These are phyloP conservation scores for Glaucopsyche alexis DNA, from an alignment of 2,888 invertebrate species.

Conservation along the genomic window DNA sequence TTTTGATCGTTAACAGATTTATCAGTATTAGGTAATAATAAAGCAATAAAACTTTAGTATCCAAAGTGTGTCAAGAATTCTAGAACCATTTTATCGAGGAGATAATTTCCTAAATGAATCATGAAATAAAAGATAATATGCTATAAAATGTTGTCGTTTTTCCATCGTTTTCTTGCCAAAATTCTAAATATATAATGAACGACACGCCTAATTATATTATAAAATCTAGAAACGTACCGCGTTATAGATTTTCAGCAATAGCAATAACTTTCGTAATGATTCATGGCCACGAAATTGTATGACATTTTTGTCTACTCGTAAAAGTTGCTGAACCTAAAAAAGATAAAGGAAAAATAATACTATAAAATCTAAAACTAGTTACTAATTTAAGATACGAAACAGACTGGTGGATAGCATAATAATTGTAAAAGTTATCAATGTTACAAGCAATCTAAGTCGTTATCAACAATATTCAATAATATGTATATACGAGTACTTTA, in stretches of 20 bases:
- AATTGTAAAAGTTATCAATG: constrained; percentile 13
- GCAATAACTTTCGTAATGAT: background rate
- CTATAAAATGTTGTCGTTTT: background rate
- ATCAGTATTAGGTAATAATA: too few relatives aligned
- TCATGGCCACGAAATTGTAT: background rate
- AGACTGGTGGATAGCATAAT: constrained; percentile 12
- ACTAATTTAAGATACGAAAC: constrained; percentile 29
- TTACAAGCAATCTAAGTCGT: constrained; percentile 14
- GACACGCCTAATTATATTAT: background rate
- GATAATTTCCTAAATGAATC: too few relatives aligned
- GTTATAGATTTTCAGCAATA: background rate
- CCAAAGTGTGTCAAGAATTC: too few relatives aligned
- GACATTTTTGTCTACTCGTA: background rate
- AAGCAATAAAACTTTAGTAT: too few relatives aligned
- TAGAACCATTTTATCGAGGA: too few relatives aligned
- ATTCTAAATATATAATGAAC: background rate
- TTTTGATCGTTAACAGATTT: too few relatives aligned
- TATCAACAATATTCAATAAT: constrained; percentile 30
- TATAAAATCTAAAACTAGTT: constrained; percentile 16
- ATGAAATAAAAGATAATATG: too few relatives aligned
- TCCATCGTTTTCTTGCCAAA: background rate
- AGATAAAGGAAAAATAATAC: background rate
- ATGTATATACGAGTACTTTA: constrained; percentile 55
- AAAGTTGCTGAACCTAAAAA: background rate
- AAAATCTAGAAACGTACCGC: background rate